Base-by-base conservation (phyloP, 2,888 invertebrate species). In the Coleophora flavipennella region DNA sequence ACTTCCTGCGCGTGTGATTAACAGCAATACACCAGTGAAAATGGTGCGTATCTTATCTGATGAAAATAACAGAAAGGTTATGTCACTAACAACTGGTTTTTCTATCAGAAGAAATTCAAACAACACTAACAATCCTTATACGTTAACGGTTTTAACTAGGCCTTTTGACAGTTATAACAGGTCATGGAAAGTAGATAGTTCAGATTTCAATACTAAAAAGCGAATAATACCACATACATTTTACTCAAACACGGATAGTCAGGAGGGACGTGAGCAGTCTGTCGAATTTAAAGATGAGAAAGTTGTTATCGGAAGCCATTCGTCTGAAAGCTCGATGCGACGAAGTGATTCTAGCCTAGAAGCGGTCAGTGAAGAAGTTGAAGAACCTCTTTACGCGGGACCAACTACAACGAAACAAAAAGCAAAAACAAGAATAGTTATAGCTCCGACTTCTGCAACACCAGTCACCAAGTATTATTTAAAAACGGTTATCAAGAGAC, bases 1-100 rank as follows among this genome's bases (percentile, higher is more conserved):
- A 65, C 67, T 49, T 53, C 50, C 59, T 53, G 56, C 62, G 53
- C 54, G 60, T 59, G 62, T 68, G 66, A 68, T 72, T 72, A 75
- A 77, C 57, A 63, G 62, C 51, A 64, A 64, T 49, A 59, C 57
- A 40, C 49, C 65, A 42, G 58, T 67, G 49, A 67, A 72, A 55
- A 50, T 67, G 53, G 64, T 68, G 42, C 61, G 58, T 52, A 51
- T 65, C 40, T 54, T 60, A 39, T 50, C 59, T 48, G 62, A 56
- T 44, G 53, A 60, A 41, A 59, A 62, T 50, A 65, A 67, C 50
- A 80, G 75, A 66, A 78, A 74, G 49, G 54, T 59, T 48, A 58
- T 77, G 48, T 79, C 85, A 50, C 58, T 84, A 65, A 80, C 85
- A 46, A 74, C 84, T 42, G 85, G 85, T 47, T 86, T 86, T 64